phyloP scores from a whole-genome alignment of 2,113 vertebrate genomes.

The Bambusicola thoracicus region DNA sequence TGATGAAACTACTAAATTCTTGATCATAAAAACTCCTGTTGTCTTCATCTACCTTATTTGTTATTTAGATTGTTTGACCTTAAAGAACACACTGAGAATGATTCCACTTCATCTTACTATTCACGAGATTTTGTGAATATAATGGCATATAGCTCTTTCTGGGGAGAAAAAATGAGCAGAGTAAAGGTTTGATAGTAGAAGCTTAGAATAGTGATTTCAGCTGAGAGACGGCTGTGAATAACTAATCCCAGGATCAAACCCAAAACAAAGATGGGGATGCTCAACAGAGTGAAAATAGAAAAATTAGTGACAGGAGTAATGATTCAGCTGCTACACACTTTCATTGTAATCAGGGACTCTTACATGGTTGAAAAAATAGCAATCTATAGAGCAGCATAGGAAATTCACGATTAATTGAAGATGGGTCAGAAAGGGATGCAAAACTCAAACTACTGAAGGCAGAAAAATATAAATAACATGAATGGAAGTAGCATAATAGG shows the following conservation, averaged over 20 bases:
- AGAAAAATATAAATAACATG: background rate
- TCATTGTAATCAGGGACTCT: background rate
- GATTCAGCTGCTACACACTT: background rate
- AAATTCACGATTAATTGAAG: constrained; percentile 18
- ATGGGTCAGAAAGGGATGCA: background rate
- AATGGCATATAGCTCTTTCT: background rate
- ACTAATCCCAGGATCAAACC: background rate
- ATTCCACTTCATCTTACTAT: background rate
- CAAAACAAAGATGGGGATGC: background rate
- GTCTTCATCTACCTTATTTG: background rate
- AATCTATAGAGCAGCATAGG: background rate
- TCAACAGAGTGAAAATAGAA: background rate
- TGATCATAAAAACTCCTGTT: background rate
- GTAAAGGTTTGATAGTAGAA: background rate
- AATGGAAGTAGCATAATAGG: background rate
- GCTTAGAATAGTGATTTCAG: background rate
- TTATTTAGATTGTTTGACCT: constrained; percentile 20
- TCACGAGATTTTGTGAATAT: background rate
- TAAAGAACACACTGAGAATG: background rate
- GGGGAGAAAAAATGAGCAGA: background rate
- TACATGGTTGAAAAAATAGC: background rate
- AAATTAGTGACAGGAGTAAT: constrained; percentile 5
- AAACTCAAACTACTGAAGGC: background rate
- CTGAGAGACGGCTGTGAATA: background rate
- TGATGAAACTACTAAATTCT: background rate